phyloP scores from a whole-genome alignment of 2,888 invertebrate species.

The Desoria tigrina region DNA sequence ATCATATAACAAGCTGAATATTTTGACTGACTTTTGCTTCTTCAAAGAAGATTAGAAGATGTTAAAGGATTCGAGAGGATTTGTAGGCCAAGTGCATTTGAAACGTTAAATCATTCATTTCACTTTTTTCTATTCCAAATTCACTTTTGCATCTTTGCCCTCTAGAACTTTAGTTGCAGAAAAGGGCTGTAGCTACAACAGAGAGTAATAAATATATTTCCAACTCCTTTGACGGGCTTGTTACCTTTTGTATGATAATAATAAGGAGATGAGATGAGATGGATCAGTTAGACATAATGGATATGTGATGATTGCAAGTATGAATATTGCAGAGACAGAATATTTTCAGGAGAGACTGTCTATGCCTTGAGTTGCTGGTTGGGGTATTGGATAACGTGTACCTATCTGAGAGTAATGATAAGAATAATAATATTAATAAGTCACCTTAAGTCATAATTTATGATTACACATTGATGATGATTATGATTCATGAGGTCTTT shows the following conservation, averaged over 20 bases:
- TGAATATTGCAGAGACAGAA: too few species aligned
- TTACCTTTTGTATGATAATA: background rate
- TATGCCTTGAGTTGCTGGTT: too few species aligned
- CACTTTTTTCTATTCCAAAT: background rate
- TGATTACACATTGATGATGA: background rate
- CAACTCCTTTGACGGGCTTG: constrained; percentile 7
- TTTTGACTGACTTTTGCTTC: too few species aligned
- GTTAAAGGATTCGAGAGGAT: background rate
- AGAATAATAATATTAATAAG: too few species aligned
- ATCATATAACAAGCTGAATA: too few species aligned
- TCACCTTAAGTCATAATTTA: too few species aligned
- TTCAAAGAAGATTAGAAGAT: too few species aligned
- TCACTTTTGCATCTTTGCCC: background rate
- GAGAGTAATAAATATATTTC: background rate
- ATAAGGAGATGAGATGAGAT: background rate
- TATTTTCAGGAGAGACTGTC: too few species aligned
- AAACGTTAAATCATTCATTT: constrained; percentile 7
- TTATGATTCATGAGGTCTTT: constrained; percentile 18
- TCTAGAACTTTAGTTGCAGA: background rate
- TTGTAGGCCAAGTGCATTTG: constrained; percentile 22
- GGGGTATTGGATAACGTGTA: too few species aligned
- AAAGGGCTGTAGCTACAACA: background rate
- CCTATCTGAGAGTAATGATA: too few species aligned
- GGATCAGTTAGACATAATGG: too few species aligned
- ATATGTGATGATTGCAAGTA: too few species aligned